Percentiles rank a stretch among this genome's conserved stretches.
These are phyloP conservation scores for Zapornia atra DNA, from an alignment of 2,113 vertebrate genomes.

Conservation along the genomic window DNA sequence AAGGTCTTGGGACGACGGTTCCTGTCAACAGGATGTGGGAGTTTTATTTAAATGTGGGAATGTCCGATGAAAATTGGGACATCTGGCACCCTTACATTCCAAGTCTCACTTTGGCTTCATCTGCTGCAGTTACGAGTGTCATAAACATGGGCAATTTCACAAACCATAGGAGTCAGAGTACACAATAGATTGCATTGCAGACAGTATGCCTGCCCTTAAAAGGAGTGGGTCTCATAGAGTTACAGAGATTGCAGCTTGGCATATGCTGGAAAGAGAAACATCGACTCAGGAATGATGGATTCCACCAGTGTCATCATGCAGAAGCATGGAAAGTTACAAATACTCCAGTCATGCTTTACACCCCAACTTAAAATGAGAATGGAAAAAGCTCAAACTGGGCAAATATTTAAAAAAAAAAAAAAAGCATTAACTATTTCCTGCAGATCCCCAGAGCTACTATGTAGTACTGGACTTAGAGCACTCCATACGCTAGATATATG, in stretches of 20 bases:
- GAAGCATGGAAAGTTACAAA: not conserved
- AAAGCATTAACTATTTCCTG: not conserved
- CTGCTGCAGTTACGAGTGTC: constrained; percentile 14
- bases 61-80: constrained; percentile 59
- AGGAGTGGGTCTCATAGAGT: not conserved
- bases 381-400: not conserved
- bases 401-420: not conserved
- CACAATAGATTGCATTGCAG: constrained; percentile 13
- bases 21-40: constrained; percentile 47
- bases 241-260: not conserved
- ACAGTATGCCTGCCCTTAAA: constrained; percentile 5
- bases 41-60: constrained; percentile 53
- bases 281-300: not conserved
- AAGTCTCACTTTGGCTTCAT: not conserved
- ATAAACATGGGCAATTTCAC: constrained; percentile 34
- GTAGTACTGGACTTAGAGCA: not conserved
- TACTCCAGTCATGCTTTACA: not conserved
- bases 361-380: not conserved
- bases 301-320: not conserved
- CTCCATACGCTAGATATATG: not conserved
- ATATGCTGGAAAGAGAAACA: not conserved
- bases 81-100: constrained; percentile 60
- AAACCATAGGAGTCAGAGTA: not conserved
- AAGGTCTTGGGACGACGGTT: constrained; percentile 40
- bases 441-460: not conserved